Conservation (phyloP, 2,797 vertebrate genomes). For the Chelon labrosus region DNA sequence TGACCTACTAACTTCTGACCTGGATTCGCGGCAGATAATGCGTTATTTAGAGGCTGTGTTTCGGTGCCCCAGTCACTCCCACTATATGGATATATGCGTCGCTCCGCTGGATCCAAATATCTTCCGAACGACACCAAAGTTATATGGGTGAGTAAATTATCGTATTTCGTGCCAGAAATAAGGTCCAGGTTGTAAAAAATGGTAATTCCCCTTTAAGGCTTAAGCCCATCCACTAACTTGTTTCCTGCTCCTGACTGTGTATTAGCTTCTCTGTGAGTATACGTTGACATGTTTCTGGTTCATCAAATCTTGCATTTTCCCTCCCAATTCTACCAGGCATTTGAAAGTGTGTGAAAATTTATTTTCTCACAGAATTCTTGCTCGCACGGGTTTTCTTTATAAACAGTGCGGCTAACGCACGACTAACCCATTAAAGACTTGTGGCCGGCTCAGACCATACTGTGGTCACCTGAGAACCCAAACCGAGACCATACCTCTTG, state of each 20-base stretch:
- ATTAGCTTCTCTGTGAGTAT: constrained; percentile 16
- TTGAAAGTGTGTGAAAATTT: constrained; percentile 25
- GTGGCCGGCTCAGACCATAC: constrained; percentile 60
- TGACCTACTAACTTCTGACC: too few species aligned
- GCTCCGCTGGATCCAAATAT: too few species aligned
- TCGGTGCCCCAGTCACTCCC: too few species aligned
- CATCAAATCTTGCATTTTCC: constrained; percentile 14
- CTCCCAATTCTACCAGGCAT: constrained; percentile 60
- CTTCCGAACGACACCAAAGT: too few species aligned
- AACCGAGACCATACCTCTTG: constrained; percentile 41
- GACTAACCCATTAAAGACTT: constrained; percentile 69
- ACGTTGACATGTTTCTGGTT: constrained; percentile 7
- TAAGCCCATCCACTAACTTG: background rate
- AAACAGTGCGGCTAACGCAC: constrained; percentile 46
- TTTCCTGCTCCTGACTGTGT: constrained; percentile 34
- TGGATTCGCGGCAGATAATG: too few species aligned
- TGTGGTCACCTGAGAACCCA: constrained; percentile 70
- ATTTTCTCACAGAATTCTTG: constrained; percentile 40
- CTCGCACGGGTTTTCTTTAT: constrained; percentile 40
- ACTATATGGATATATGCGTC: too few species aligned
- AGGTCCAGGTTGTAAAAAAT: too few species aligned
- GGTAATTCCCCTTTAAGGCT: too few species aligned
- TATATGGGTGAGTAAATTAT: too few species aligned
- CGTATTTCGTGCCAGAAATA: too few species aligned
- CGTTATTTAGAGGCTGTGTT: too few species aligned